Evolutionary conservation across 2,888 invertebrate species (phyloP).

Genomic region (Stomorhina lunata): DNA sequence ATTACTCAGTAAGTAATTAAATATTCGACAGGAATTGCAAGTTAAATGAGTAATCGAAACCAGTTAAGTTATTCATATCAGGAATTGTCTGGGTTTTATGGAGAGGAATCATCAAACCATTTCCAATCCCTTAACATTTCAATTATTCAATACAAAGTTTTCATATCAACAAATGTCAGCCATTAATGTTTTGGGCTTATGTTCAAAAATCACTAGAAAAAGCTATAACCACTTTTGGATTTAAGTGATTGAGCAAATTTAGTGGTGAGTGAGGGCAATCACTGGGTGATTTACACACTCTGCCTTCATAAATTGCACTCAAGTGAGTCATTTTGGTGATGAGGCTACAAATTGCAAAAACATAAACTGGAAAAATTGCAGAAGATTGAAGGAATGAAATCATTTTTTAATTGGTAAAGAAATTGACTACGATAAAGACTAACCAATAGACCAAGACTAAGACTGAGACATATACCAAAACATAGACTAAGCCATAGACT

Average conservation of each 20-base stretch:
- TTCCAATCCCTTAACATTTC: no score
- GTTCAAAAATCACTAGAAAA: background rate
- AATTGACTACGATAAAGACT: no score
- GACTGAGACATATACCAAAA: no score
- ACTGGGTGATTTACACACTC: slow-evolving; percentile 38
- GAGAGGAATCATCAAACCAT: no score
- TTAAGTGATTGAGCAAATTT: slow-evolving; percentile 21
- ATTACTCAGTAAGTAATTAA: slow-evolving; percentile 35
- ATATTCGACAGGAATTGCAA: slow-evolving; percentile 31
- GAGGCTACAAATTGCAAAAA: slow-evolving; percentile 10
- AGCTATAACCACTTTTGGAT: background rate
- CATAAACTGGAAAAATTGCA: slow-evolving; percentile 1
- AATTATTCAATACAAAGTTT: no score
- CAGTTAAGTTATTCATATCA: slow-evolving; percentile 39
- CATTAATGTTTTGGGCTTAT: background rate
- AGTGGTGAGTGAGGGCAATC: slow-evolving; percentile 15
- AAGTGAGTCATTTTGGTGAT: slow-evolving; percentile 60
- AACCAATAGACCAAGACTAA: no score
- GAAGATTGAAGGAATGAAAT: background rate
- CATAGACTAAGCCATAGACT: no score
- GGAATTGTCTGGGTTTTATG: no score
- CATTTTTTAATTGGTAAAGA: no score
- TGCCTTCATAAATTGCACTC: slow-evolving; percentile 44
- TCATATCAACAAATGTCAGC: no score
- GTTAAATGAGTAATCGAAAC: background rate